phyloP scores from a whole-genome alignment of 2,888 invertebrate genomes.

The Endotricha flammealis region DNA sequence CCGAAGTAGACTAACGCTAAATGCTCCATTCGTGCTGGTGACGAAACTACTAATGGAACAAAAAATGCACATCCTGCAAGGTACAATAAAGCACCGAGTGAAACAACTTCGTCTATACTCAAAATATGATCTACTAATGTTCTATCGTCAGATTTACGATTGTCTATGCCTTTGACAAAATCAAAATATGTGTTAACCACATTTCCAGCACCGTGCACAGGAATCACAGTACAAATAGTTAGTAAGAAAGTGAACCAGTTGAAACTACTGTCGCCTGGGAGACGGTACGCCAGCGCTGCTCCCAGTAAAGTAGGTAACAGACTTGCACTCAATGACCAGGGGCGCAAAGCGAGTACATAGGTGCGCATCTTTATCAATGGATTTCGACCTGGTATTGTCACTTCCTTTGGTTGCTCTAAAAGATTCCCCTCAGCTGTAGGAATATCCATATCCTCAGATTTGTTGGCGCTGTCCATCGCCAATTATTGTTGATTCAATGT shows the following conservation, averaged over 20 bases:
- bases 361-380: slow-evolving; percentile 92
- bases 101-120: slow-evolving; percentile 84
- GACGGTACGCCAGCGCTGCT: slow-evolving; percentile 91
- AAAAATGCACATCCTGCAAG: slow-evolving; percentile 91
- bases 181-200: slow-evolving; percentile 98
- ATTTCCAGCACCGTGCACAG: slow-evolving; percentile 97
- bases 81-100: slow-evolving; percentile 92
- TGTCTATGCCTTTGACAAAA: slow-evolving; percentile 95
- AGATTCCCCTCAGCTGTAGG: slow-evolving; percentile 63
- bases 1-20: slow-evolving; percentile 96
- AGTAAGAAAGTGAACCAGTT: slow-evolving; percentile 87
- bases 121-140: slow-evolving; percentile 96
- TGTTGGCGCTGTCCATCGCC: slow-evolving; percentile 41
- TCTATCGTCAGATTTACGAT: slow-evolving; percentile 94
- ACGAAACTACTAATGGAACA: slow-evolving; percentile 85
- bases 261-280: slow-evolving; percentile 85
- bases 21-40: slow-evolving; percentile 96
- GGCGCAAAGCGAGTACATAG: slow-evolving; percentile 91
- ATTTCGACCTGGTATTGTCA: slow-evolving; percentile 47
- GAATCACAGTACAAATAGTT: slow-evolving; percentile 91
- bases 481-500: too few species aligned
- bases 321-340: slow-evolving; percentile 96
- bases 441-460: slow-evolving; percentile 50
- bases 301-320: slow-evolving; percentile 94
- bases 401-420: slow-evolving; percentile 63